phyloP scores from a whole-genome alignment of 2,888 invertebrate genomes.

The Papilio protenor region DNA sequence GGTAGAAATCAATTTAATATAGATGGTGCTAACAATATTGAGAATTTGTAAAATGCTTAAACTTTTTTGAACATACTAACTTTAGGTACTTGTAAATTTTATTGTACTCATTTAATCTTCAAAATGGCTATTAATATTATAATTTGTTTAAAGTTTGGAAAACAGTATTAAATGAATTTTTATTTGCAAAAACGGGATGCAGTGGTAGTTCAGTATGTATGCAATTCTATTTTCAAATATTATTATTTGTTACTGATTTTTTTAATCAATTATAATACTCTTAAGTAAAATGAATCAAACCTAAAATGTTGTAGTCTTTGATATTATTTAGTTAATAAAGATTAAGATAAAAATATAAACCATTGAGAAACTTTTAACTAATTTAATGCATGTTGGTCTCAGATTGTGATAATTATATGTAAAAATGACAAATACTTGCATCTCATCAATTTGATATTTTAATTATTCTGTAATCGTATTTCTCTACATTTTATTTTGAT shows the following conservation, averaged over 20 bases:
- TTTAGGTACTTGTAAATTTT: neutral
- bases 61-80: neutral
- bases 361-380: slow-evolving; percentile 45
- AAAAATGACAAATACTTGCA: slow-evolving; percentile 41
- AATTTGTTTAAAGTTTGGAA: slow-evolving; percentile 7
- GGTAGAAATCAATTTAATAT: neutral
- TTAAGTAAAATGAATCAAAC: neutral
- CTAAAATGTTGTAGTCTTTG: neutral
- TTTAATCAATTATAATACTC: neutral
- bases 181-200: neutral
- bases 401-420: slow-evolving; percentile 68
- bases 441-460: slow-evolving; percentile 21
- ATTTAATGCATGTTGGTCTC: slow-evolving; percentile 69
- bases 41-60: neutral
- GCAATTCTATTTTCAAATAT: no score
- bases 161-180: slow-evolving; percentile 1
- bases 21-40: neutral
- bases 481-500: slow-evolving; percentile 7
- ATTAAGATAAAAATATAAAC: slow-evolving; percentile 1
- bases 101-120: neutral
- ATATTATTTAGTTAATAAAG: neutral
- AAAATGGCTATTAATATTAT: neutral
- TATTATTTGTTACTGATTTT: neutral
- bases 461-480: slow-evolving; percentile 6
- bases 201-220: neutral